phyloP scores from a whole-genome alignment of 2,113 vertebrate species.

The Chaenogobius annularis region DNA sequence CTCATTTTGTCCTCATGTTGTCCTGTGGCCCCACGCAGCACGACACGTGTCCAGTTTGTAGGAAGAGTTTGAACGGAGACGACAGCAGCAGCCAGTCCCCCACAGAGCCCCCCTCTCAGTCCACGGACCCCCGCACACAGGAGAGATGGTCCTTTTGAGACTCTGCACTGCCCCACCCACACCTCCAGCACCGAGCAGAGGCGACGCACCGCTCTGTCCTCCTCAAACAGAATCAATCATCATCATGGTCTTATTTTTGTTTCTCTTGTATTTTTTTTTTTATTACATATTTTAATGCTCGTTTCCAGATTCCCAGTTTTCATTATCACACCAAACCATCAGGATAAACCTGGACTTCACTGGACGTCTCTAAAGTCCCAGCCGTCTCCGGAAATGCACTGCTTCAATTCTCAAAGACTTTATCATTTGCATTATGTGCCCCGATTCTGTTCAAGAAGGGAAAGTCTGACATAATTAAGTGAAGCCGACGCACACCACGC shows the following conservation, averaged over 20 bases:
- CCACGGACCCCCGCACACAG: slow-evolving; percentile 82
- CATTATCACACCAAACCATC: slow-evolving; percentile 27
- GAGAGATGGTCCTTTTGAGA: slow-evolving; percentile 95
- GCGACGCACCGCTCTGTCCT: slow-evolving; percentile 44
- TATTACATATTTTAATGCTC: slow-evolving; percentile 54
- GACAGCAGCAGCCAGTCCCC: slow-evolving; percentile 83
- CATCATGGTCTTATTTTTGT: slow-evolving; percentile 31
- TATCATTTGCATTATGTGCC: slow-evolving; percentile 16
- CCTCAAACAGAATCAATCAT: slow-evolving; percentile 35
- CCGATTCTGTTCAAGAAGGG: background rate
- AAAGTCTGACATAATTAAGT: slow-evolving; percentile 20
- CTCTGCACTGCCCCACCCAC: slow-evolving; percentile 38
- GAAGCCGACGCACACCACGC: slow-evolving; percentile 9
- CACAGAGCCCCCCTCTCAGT: slow-evolving; percentile 76
- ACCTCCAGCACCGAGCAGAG: slow-evolving; percentile 35
- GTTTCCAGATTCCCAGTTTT: slow-evolving; percentile 33
- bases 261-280: slow-evolving; percentile 35
- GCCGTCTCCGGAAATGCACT: slow-evolving; percentile 46
- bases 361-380: slow-evolving; percentile 21
- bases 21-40: slow-evolving; percentile 78
- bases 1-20: slow-evolving; percentile 25
- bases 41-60: slow-evolving; percentile 96
- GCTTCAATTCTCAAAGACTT: slow-evolving; percentile 49
- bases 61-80: slow-evolving; percentile 93
- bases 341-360: slow-evolving; percentile 25